Evolutionary conservation across 2,888 invertebrate genomes (phyloP), one percentile per base, ranked within the genome.

Genomic region (Clivina fossor): DNA sequence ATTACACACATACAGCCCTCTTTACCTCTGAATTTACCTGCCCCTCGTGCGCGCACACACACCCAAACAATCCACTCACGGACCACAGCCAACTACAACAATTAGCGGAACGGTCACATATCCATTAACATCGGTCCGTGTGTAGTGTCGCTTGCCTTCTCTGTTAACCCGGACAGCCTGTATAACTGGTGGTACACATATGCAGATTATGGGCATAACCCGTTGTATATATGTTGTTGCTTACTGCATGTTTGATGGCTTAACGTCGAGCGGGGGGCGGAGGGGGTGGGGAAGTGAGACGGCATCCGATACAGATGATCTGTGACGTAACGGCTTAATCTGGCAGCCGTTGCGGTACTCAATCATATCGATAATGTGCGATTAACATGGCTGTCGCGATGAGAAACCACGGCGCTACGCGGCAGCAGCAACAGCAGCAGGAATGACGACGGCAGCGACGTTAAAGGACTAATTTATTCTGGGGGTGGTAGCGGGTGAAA

Each of bases 191-290:
- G 40, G 37, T 2, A 20, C 41, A 51, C 51, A 51, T 51, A 51
- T 51, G 51, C 41, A 51, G 51, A 51, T 51, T 51, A 51, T 51
- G n/a, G n/a, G n/a, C n/a, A n/a, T n/a, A n/a, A n/a, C n/a, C n/a
- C n/a, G n/a, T n/a, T n/a, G n/a, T n/a, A n/a, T n/a, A n/a, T n/a
- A n/a, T n/a, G n/a, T n/a, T n/a, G n/a, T n/a, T n/a, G n/a, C n/a
- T n/a, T n/a, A n/a, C n/a, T n/a, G n/a, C n/a, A n/a, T n/a, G n/a
- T n/a, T n/a, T n/a, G n/a, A n/a, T n/a, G 26, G 51, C 51, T 19
- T 24, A 15, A 13, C 13, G 13, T 15, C 11, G 35, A 8, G 20
- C 9, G 7, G 47, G 47, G 18, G 20, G 11, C 47, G 16, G 19
- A n/a, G n/a, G 35, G 8, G 20, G 4, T 7, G 47, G 47, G 18